A percentile compares a stretch with the other conserved stretches of the same genome.
Conservation (phyloP, 2,888 invertebrate species). For the Saturnia japonica region DNA sequence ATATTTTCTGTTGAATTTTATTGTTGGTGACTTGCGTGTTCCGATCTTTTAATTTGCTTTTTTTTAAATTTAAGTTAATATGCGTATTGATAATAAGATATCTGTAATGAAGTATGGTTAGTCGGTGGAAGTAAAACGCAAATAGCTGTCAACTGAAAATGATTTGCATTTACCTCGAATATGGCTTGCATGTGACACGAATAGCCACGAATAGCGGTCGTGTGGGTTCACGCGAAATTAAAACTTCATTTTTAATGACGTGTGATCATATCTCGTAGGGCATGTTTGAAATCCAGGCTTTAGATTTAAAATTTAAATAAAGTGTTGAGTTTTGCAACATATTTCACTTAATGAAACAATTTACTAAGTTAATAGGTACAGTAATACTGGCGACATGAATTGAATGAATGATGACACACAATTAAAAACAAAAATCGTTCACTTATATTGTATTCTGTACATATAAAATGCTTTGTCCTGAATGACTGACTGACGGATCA, state of each 20-base stretch:
- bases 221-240: slow-evolving; percentile 57
- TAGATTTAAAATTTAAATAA: slow-evolving; percentile 31
- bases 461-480: no score
- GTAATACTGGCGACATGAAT: not conserved
- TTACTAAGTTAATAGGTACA: not conserved
- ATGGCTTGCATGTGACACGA: slow-evolving; percentile 38
- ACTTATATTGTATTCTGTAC: no score
- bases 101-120: not conserved
- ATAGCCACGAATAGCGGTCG: slow-evolving; percentile 28
- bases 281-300: slow-evolving; percentile 37
- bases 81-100: not conserved
- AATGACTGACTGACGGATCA: no score
- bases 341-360: not conserved
- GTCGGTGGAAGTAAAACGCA: not conserved
- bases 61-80: not conserved
- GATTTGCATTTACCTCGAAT: slow-evolving; percentile 55
- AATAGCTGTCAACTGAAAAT: slow-evolving; percentile 34
- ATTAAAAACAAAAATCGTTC: no score
- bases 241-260: slow-evolving; percentile 75
- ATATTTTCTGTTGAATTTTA: no score
- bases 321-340: not conserved
- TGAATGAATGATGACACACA: not conserved
- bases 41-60: no score
- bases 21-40: no score
- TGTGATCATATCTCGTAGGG: slow-evolving; percentile 55